Conservation (phyloP, 1,140 invertebrate species). For the Diachasmimorpha longicaudata region DNA sequence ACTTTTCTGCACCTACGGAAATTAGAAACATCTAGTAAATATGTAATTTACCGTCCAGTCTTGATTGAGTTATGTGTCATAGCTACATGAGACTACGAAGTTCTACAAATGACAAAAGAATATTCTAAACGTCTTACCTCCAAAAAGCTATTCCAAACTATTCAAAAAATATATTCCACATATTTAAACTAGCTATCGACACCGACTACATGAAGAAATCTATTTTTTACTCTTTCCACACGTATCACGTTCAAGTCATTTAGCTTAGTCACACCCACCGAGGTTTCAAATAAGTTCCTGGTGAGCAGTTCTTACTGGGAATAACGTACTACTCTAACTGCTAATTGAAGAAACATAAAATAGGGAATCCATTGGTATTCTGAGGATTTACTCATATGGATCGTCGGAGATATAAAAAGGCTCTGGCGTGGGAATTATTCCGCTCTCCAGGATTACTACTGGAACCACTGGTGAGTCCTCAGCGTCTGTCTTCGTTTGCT, state of each 20-base stretch:
- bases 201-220: too few species aligned
- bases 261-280: too few species aligned
- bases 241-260: too few species aligned
- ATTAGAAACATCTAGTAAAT: too few species aligned
- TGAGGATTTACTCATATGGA: slow-evolving; percentile 69
- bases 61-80: too few species aligned
- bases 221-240: too few species aligned
- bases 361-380: not conserved
- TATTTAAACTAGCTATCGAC: too few species aligned
- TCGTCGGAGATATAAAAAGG: slow-evolving; percentile 72
- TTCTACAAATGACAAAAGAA: not conserved
- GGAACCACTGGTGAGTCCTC: slow-evolving; percentile 73
- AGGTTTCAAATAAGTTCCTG: not conserved
- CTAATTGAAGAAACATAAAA: slow-evolving; percentile 3
- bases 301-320: not conserved
- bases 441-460: slow-evolving; percentile 73
- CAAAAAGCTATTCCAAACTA: not conserved
- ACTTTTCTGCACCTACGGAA: too few species aligned
- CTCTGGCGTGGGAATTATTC: slow-evolving; percentile 65
- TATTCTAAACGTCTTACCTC: not conserved
- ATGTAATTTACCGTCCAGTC: too few species aligned
- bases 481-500: slow-evolving; percentile 77
- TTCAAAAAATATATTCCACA: too few species aligned
- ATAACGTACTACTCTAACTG: not conserved
- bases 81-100: too few species aligned